Base-by-base conservation (phyloP, 2,888 invertebrate genomes). In the Strigamia transsilvanica region DNA sequence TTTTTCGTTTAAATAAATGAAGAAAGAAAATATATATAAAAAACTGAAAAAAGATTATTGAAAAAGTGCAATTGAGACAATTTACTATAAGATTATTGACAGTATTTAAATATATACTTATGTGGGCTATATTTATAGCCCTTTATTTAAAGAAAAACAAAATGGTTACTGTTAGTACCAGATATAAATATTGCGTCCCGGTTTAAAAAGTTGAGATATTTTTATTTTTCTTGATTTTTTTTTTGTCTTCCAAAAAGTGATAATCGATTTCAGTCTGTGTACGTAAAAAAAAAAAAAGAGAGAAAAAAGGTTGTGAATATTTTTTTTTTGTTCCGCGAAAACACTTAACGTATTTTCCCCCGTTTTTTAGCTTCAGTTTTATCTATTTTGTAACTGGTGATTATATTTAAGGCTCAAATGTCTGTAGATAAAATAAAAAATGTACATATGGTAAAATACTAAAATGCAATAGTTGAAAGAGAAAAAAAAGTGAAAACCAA, bases 181-280 rank as follows among this genome's bases (percentile, higher is more conserved):
- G 73, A 27, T 73, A 73, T 73, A 73, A 73, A 73, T 73, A 73
- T 73, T 73, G 73, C 73, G 73, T 73, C 73, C 73, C 73, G 73
- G 32, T 73, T 73, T 15, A 73, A 27, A 73, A 73, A 73, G 13
- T 32, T 73, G n/a, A 27, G 10, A 73, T 73, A 73, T 73, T 73
- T 73, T 73, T 73, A 56, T 56, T 18, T 56, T 56, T 18, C 56
- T 73, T 73, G 32, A 56, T 73, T 73, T 73, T 32, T 9, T 66
- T 66, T 73, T 73, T 73, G 27, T 27, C 32, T 27, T 73, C 32
- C 73, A 27, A 73, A 73, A 73, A 32, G 73, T 32, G 27, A 73
- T 32, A 73, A 73, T 32, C 73, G 18, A 73, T 73, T 73, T 73
- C 13, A 73, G 73, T 73, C 56, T 18, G 56, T 56, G 56, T 21